Conservation (phyloP, 2,113 vertebrate species). For the Salminus brasiliensis region DNA sequence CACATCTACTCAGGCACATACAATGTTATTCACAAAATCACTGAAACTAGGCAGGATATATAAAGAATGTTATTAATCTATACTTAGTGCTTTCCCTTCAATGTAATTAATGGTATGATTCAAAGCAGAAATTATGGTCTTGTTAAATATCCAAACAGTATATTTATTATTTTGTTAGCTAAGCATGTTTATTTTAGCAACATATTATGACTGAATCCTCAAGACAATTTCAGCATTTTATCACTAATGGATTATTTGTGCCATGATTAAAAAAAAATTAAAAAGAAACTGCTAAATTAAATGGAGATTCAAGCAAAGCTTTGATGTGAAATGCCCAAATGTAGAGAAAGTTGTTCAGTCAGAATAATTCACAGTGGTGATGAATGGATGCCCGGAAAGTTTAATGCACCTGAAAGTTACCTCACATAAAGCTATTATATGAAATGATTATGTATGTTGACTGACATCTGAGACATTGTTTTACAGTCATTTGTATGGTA, state of each 20-base stretch:
- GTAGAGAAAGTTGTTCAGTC: too few species aligned
- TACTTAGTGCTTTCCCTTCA: background rate
- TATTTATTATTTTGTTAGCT: constrained; percentile 4
- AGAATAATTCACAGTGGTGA: too few species aligned
- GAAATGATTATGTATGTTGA: too few species aligned
- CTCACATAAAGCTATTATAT: too few species aligned
- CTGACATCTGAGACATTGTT: too few species aligned
- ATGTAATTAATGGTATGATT: background rate
- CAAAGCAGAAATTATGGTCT: constrained; percentile 6
- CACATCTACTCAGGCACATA: constrained; percentile 2
- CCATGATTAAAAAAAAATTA: too few species aligned
- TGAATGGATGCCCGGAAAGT: too few species aligned
- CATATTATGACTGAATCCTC: background rate
- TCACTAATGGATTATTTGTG: constrained; percentile 8
- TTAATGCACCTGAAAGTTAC: too few species aligned
- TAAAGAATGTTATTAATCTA: constrained; percentile 1
- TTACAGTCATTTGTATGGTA: too few species aligned
- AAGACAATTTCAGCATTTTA: constrained; percentile 19
- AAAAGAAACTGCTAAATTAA: too few species aligned
- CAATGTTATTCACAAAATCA: constrained; percentile 39
- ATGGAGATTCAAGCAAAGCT: too few species aligned
- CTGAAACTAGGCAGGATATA: constrained; percentile 1
- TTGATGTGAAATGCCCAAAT: too few species aligned
- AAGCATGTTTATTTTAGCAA: background rate
- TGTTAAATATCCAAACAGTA: background rate